Percentiles rank a stretch among this genome's conserved stretches.
phyloP scores from a whole-genome alignment of 2,888 invertebrate genomes.

The Geophilus truncorum region DNA sequence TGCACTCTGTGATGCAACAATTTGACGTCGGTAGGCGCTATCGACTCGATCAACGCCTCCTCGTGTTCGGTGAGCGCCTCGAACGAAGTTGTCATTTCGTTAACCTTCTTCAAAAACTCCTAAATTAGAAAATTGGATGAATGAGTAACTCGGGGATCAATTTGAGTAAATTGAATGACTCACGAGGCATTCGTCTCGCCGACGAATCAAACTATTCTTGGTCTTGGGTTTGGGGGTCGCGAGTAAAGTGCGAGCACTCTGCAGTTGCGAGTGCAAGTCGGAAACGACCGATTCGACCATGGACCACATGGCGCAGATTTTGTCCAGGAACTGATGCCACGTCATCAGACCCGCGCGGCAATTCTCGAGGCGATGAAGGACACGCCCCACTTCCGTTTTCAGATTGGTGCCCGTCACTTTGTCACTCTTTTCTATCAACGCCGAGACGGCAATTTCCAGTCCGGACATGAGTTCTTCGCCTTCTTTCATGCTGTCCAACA shows the following conservation, averaged over 20 bases:
- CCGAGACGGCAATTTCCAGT: not conserved
- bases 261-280: slow-evolving; percentile 36
- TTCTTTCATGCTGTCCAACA: slow-evolving; percentile 63
- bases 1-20: slow-evolving; percentile 70
- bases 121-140: not conserved
- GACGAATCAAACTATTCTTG: slow-evolving; percentile 31
- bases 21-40: slow-evolving; percentile 78
- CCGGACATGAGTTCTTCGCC: slow-evolving; percentile 50
- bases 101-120: not conserved
- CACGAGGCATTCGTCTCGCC: slow-evolving; percentile 26
- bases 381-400: slow-evolving; percentile 73
- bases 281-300: slow-evolving; percentile 37
- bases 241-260: slow-evolving; percentile 33
- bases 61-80: slow-evolving; percentile 68
- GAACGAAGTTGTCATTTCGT: slow-evolving; percentile 54
- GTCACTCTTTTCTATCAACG: slow-evolving; percentile 58
- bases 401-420: slow-evolving; percentile 71
- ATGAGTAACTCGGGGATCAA: not conserved
- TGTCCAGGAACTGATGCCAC: slow-evolving; percentile 68
- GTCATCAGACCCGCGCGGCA: slow-evolving; percentile 73
- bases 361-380: slow-evolving; percentile 70
- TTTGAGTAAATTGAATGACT: not conserved
- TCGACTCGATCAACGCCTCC: slow-evolving; percentile 76
- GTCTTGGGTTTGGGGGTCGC: slow-evolving; percentile 35
- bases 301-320: slow-evolving; percentile 42